These are phyloP conservation scores for Crotalus horridus DNA, from an alignment of 2,113 vertebrate species.

Conservation along the genomic window DNA sequence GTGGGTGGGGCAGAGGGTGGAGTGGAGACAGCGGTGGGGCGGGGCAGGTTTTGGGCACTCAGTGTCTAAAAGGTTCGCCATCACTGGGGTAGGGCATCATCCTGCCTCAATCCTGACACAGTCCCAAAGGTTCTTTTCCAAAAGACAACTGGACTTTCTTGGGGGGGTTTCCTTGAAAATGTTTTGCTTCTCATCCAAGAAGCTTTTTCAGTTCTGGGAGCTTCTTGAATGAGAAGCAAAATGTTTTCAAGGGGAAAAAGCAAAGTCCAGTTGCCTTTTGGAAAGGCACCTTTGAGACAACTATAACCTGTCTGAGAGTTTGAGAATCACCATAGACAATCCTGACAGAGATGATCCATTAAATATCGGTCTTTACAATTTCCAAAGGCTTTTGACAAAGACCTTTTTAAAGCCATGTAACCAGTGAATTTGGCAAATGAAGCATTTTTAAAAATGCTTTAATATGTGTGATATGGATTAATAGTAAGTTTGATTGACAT, in stretches of 20 bases:
- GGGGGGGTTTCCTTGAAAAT: background rate
- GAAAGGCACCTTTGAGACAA: background rate
- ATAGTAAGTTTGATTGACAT: background rate
- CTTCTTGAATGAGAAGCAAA: background rate
- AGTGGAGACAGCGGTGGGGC: too few relatives aligned
- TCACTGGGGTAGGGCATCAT: too few relatives aligned
- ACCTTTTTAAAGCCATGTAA: too few relatives aligned
- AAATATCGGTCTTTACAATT: background rate
- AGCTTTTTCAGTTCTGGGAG: background rate
- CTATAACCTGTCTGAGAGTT: background rate
- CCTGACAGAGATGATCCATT: background rate
- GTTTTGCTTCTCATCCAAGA: background rate
- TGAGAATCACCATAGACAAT: background rate
- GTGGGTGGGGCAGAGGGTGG: too few relatives aligned
- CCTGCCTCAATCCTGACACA: too few relatives aligned
- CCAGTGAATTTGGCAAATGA: background rate
- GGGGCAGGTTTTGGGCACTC: too few relatives aligned
- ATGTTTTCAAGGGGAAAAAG: background rate
- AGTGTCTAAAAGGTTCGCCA: too few relatives aligned
- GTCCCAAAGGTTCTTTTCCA: too few relatives aligned
- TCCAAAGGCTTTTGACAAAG: background rate
- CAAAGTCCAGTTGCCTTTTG: background rate
- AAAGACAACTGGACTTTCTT: background rate
- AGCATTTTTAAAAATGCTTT: background rate
- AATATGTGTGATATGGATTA: background rate